Evolutionary conservation across 2,797 vertebrate genomes (phyloP), one percentile per base, ranked within the genome.

Genomic region (Sparus aurata): DNA sequence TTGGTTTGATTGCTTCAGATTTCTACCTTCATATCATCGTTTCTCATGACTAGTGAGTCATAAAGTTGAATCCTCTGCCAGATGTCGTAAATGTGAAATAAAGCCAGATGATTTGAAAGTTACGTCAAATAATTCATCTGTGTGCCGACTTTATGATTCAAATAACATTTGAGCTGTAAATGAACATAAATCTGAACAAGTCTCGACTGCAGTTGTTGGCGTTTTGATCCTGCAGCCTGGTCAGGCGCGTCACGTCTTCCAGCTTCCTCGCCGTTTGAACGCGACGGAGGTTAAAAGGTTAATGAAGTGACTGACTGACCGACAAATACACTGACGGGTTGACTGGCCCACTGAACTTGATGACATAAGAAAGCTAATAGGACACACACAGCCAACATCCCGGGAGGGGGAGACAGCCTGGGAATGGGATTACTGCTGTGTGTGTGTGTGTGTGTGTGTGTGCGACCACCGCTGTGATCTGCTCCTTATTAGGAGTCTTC

Each of bases 401-500:
- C 61, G 0, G 74, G 75, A 73, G 59, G 38, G 23, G n/a, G 66
- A 64, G 77, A 25, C 67, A 55, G 73, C 41, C 50, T 77, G 77
- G 77, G 75, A 82, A 75, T 75, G 69, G 72, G 80, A 87, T 83
- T 80, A 75, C 63, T 6, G 18, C 68, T 55, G 2, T 50, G 53
- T 58, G 59, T 72, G 49, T 63, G 53, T 61, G 66, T 76, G 50
- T 81, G 73, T 67, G 46, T 69, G 55, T 54, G 67, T 67, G 69
- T 73, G 66, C 4, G 49, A 15, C 53, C 23, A 58, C 30, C 0
- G 16, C 78, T 60, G 62, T 52, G 75, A 79, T 86, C 80, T 78
- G 72, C 75, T 84, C 84, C 88, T 90, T 91, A 90, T 92, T 87
- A 87, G 85, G 89, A 76, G 53, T 85, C 73, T n/a, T 79, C 49